Evolutionary conservation across 2,888 invertebrate genomes (phyloP).

Genomic region (Drosophila subquinaria): DNA sequence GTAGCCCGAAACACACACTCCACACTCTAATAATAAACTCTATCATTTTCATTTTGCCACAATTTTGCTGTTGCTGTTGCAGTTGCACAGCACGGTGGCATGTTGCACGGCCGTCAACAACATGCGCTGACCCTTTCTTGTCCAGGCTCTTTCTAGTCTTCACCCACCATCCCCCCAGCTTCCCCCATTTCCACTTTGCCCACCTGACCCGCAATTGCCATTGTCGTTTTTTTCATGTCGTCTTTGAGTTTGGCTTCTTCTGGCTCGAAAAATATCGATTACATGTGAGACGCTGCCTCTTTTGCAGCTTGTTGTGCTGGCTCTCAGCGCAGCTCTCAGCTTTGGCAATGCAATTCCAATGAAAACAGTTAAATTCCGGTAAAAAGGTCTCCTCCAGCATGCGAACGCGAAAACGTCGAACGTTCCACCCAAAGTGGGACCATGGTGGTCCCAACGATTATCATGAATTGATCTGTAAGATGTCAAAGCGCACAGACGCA

Average conservation of each 20-base stretch:
- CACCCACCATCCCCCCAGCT: background rate
- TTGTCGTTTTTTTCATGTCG: conserved; percentile 51
- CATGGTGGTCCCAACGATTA: conserved; percentile 83
- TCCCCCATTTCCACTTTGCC: background rate
- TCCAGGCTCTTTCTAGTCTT: background rate
- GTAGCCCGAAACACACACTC: conserved; percentile 58
- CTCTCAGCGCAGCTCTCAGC: conserved; percentile 9
- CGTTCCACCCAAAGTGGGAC: conserved; percentile 74
- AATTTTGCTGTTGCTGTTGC: conserved; percentile 30
- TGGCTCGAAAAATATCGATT: conserved; percentile 80
- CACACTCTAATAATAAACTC: conserved; percentile 64
- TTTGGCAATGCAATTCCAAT: conserved; percentile 78
- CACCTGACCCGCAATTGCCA: conserved; percentile 38
- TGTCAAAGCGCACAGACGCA: conserved; percentile 81
- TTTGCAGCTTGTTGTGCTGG: conserved; percentile 30
- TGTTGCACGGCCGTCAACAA: conserved; percentile 55
- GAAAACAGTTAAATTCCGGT: conserved; percentile 81
- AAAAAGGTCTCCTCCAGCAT: conserved; percentile 70
- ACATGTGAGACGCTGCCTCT: conserved; percentile 70
- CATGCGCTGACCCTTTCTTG: conserved; percentile 64
- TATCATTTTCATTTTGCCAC: conserved; percentile 69
- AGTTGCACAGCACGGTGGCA: conserved; percentile 68
- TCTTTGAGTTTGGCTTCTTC: conserved; percentile 26
- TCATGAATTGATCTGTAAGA: conserved; percentile 84
- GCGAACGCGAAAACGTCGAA: conserved; percentile 57